Evolutionary conservation across 2,113 vertebrate genomes (phyloP).

Genomic region (Caranx ignobilis): DNA sequence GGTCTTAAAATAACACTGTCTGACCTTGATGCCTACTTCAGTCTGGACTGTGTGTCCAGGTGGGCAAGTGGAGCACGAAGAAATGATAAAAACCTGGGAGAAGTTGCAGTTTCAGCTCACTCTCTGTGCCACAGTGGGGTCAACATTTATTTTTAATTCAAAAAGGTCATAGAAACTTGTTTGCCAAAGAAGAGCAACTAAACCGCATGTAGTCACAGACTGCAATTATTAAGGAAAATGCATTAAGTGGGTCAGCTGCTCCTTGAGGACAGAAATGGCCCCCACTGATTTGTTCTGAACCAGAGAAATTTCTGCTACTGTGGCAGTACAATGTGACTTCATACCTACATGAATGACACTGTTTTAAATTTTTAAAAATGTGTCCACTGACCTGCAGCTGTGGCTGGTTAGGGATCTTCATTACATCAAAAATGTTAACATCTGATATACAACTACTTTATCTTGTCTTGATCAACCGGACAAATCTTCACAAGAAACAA

Average conservation of each 20-base stretch:
- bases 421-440: neutral
- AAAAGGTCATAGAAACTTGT: neutral
- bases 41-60: slow-evolving; percentile 28
- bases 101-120: neutral
- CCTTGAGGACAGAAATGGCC: slow-evolving; percentile 14
- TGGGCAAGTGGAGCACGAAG: slow-evolving; percentile 34
- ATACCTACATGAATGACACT: neutral
- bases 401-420: neutral
- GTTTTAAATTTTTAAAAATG: neutral
- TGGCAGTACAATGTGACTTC: slow-evolving; percentile 20
- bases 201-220: neutral
- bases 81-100: neutral
- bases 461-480: too few species aligned
- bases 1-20: slow-evolving; percentile 42
- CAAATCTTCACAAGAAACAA: too few species aligned
- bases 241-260: slow-evolving; percentile 48
- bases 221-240: neutral
- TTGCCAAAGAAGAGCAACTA: neutral
- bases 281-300: slow-evolving; percentile 13
- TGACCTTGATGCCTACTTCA: slow-evolving; percentile 44
- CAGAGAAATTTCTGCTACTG: slow-evolving; percentile 25
- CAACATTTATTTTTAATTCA: neutral
- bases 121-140: neutral
- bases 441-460: neutral
- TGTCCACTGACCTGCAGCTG: neutral